Evolutionary conservation across 2,888 invertebrate genomes (phyloP).

Genomic region (Cosmorhoe ocellata): DNA sequence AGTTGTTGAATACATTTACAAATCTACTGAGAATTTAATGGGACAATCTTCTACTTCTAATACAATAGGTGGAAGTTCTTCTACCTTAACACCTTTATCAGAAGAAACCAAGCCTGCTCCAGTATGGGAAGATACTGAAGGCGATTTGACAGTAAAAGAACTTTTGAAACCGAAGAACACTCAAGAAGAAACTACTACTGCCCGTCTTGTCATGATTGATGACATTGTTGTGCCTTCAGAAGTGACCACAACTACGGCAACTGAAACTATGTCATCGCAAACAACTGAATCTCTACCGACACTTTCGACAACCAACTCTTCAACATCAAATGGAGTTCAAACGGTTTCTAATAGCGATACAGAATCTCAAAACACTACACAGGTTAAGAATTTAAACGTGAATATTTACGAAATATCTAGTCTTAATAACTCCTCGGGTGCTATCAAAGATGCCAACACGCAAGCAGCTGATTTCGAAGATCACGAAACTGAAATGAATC

Average conservation of each 20-base stretch:
- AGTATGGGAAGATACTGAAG: constrained; percentile 67
- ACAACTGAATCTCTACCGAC: background rate
- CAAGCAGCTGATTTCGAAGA: constrained; percentile 66
- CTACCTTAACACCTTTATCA: constrained; percentile 9
- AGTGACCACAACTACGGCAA: constrained; percentile 22
- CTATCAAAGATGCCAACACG: constrained; percentile 47
- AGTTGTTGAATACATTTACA: constrained; percentile 65
- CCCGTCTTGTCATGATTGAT: constrained; percentile 21
- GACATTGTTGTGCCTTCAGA: constrained; percentile 32
- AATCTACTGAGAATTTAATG: constrained; percentile 39
- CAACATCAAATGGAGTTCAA: constrained; percentile 14
- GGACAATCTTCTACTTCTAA: constrained; percentile 24
- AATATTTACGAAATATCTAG: constrained; percentile 73
- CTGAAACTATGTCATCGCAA: constrained; percentile 14
- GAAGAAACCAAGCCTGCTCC: constrained; percentile 57
- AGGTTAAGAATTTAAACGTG: constrained; percentile 64
- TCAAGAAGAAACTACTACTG: constrained; percentile 23
- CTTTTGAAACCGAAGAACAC: constrained; percentile 25
- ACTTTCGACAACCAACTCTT: constrained; percentile 1
- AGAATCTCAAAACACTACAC: constrained; percentile 47
- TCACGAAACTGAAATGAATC: constrained; percentile 84
- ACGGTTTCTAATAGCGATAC: constrained; percentile 24
- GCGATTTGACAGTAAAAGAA: constrained; percentile 41
- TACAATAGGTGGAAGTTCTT: constrained; percentile 15
- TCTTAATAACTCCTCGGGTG: constrained; percentile 47